A percentile compares a stretch with the other conserved stretches of the same genome.
phyloP scores from a whole-genome alignment of 2,888 invertebrate genomes.

The Hedychridium roseum region DNA sequence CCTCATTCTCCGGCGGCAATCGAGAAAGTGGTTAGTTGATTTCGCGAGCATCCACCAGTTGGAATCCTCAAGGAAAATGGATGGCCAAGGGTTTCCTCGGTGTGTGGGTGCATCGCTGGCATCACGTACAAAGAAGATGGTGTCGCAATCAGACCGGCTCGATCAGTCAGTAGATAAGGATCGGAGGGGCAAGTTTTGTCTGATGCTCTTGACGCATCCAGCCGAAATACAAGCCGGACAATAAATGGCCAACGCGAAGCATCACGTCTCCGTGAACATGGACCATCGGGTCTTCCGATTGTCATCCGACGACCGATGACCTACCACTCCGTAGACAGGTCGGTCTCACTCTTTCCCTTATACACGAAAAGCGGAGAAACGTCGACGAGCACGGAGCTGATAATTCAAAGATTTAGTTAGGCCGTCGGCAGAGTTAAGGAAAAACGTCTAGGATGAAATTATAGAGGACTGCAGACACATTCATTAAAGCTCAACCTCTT shows the following conservation, averaged over 20 bases:
- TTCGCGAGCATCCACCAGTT: constrained; percentile 15
- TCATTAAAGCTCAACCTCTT: too few species aligned
- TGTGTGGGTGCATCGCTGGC: constrained; percentile 13
- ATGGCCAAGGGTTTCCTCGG: background rate
- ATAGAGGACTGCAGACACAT: too few species aligned
- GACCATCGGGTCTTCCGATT: constrained; percentile 36
- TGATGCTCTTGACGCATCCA: constrained; percentile 9
- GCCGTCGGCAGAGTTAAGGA: too few species aligned
- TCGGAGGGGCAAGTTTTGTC: constrained; percentile 27
- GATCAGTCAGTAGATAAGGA: constrained; percentile 36
- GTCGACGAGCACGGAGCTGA: too few species aligned
- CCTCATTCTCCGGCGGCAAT: constrained; percentile 11
- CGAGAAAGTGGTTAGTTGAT: constrained; percentile 26
- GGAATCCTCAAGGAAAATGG: too few species aligned
- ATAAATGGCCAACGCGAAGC: constrained; percentile 25
- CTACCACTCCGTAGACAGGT: too few species aligned
- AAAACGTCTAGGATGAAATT: too few species aligned
- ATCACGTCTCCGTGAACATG: constrained; percentile 36
- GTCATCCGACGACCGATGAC: constrained; percentile 13
- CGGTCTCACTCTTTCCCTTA: too few species aligned
- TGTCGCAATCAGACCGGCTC: constrained; percentile 40
- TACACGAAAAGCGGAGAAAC: too few species aligned
- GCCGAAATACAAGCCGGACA: constrained; percentile 22
- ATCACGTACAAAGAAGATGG: constrained; percentile 43
- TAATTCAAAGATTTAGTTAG: too few species aligned